Evolutionary conservation across 2,888 invertebrate species (phyloP).

Genomic region (Lamellibrachia columna): DNA sequence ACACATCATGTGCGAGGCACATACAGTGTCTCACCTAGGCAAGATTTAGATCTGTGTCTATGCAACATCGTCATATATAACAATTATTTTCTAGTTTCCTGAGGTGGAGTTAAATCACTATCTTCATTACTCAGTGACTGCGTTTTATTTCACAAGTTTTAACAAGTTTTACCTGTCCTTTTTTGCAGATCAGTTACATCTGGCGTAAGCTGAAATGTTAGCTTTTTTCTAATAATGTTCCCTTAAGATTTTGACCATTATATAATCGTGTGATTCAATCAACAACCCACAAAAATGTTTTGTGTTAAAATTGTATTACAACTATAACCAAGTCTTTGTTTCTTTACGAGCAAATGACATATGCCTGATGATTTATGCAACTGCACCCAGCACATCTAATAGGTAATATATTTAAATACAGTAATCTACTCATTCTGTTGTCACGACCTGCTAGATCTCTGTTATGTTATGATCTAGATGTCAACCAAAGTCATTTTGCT

Average conservation of each 20-base stretch:
- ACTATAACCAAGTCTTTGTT: background rate
- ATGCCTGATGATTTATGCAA: background rate
- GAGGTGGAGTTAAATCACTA: background rate
- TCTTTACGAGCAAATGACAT: background rate
- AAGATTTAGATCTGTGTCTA: background rate
- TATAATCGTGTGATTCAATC: too few relatives aligned
- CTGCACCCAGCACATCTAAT: background rate
- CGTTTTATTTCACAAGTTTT: background rate
- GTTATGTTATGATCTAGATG: background rate
- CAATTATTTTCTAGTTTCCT: background rate
- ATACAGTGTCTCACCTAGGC: background rate
- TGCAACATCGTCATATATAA: background rate
- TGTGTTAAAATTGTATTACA: slow-evolving; percentile 7
- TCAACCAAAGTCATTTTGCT: background rate
- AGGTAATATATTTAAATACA: background rate
- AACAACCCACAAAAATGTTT: too few relatives aligned
- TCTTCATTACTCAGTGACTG: background rate
- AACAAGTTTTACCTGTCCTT: background rate
- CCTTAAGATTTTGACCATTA: background rate
- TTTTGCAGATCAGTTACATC: background rate
- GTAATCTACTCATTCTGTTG: background rate
- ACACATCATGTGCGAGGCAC: background rate
- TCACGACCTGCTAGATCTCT: background rate
- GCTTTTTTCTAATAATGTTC: background rate
- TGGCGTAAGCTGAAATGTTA: background rate